phyloP scores from a whole-genome alignment of 2,113 vertebrate species.

The Phocoena sinus region DNA sequence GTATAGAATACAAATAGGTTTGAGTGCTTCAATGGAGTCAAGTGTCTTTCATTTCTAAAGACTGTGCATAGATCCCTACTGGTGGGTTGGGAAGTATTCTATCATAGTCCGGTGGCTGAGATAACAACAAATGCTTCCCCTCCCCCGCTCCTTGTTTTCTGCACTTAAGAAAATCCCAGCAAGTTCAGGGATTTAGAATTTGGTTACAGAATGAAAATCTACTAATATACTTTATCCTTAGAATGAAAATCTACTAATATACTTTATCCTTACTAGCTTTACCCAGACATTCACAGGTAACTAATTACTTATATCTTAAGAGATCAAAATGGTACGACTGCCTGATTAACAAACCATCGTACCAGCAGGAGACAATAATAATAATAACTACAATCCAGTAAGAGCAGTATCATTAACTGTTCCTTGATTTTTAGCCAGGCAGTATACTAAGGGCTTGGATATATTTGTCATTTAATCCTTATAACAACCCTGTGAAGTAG shows the following conservation, averaged over 20 bases:
- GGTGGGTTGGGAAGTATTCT: background rate
- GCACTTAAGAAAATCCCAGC: background rate
- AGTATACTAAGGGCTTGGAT: background rate
- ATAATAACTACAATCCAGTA: background rate
- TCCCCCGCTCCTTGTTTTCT: too few relatives aligned
- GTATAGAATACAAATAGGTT: background rate
- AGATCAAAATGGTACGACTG: background rate
- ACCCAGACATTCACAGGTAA: background rate
- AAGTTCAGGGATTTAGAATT: background rate
- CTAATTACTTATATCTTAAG: background rate
- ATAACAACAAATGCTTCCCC: background rate
- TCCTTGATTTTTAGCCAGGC: background rate
- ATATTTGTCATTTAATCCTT: background rate
- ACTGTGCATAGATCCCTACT: fast-evolving
- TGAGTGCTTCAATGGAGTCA: background rate
- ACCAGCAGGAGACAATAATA: background rate
- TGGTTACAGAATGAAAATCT: background rate
- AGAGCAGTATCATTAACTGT: background rate
- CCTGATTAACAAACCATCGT: background rate
- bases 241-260: background rate
- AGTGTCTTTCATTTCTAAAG: background rate
- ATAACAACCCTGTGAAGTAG: background rate
- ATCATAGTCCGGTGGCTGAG: background rate
- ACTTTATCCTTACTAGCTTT: background rate
- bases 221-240: background rate